Evolutionary conservation across 2,888 invertebrate genomes (phyloP), one percentile per base, ranked within the genome.

Genomic region (Scrobipalpa costella): DNA sequence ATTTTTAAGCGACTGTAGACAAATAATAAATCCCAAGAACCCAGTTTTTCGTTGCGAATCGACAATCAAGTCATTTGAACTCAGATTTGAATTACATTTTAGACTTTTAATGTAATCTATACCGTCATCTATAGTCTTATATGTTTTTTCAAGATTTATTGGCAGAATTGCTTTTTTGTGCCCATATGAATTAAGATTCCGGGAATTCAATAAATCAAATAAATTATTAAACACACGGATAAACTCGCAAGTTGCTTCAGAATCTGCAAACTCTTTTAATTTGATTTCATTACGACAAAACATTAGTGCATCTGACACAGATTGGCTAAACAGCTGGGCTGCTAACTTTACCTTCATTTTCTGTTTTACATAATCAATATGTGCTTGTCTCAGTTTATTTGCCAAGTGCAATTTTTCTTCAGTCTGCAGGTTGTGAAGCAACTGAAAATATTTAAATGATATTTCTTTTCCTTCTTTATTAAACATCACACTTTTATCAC

Each of bases 141-240:
- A 27, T 19, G 17, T 40, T 11, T 55, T 50, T 44, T 59, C 33
- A 27, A 62, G 8, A 27, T 60, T 21, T 44, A 17, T 27, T 38
- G 47, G 59, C 9, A 49, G 49, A 58, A 52, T 44, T 40, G 55
- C 55, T 60, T 58, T n/a, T 58, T 63, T 63, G 21, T n/a, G 61
- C 21, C 64, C 64, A 47, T 57, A 57, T 15, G 55, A 34, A 44
- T 36, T 33, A 7, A 61, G 34, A 47, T 57, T 61, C n/a, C 63
- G 19, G 34, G n/a, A n/a, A 40, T 66, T 66, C 7, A 64, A 59
- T 49, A 66, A 36, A 59, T 66, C 63, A 40, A 66, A 66, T 13
- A 63, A n/a, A 40, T 61, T 62, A 55, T 63, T 63, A 36, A 63
- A 63, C 44, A 57, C 49, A 13, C 38, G 34, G 9, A 63, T 58